phyloP scores from a whole-genome alignment of 2,888 invertebrate species.

The Pemphredon lugubris region DNA sequence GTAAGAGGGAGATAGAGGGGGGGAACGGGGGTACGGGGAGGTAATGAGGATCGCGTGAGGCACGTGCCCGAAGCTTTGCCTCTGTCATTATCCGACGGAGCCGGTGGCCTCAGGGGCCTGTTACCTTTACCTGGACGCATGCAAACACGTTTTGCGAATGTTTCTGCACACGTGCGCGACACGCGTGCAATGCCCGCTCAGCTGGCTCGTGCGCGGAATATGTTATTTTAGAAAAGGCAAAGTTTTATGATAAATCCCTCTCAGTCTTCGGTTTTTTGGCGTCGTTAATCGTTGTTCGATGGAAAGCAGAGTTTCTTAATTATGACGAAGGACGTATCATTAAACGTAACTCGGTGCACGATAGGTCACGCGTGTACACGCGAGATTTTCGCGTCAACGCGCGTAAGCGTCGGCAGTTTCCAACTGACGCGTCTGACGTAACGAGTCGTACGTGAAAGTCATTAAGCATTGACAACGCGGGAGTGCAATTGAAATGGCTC shows the following conservation, averaged over 20 bases:
- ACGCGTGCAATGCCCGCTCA: constrained; percentile 11
- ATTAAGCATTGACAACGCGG: constrained; percentile 57
- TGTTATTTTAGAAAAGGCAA: neutral
- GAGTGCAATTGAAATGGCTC: constrained; percentile 64
- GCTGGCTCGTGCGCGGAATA: neutral
- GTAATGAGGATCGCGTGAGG: constrained; percentile 79
- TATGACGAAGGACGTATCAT: constrained; percentile 17
- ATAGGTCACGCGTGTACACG: constrained; percentile 25
- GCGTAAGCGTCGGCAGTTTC: constrained; percentile 30
- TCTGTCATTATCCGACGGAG: constrained; percentile 76
- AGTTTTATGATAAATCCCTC: too few species aligned
- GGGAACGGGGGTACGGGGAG: constrained; percentile 61
- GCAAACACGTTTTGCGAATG: constrained; percentile 51
- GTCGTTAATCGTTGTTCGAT: too few species aligned
- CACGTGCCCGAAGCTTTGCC: constrained; percentile 76
- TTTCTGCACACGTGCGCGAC: constrained; percentile 43
- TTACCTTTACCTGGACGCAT: constrained; percentile 65
- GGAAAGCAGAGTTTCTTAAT: constrained; percentile 21
- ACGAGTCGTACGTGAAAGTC: constrained; percentile 59
- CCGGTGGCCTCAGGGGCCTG: constrained; percentile 65
- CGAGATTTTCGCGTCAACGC: constrained; percentile 45
- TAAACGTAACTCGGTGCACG: constrained; percentile 42
- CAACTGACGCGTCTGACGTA: constrained; percentile 61
- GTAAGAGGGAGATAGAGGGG: constrained; percentile 19
- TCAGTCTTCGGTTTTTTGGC: too few species aligned